Percentiles rank a stretch among this genome's conserved stretches.
phyloP scores from a whole-genome alignment of 30 jellyfish, hydroid and myxozoan species.

The Turritopsis rubra region DNA sequence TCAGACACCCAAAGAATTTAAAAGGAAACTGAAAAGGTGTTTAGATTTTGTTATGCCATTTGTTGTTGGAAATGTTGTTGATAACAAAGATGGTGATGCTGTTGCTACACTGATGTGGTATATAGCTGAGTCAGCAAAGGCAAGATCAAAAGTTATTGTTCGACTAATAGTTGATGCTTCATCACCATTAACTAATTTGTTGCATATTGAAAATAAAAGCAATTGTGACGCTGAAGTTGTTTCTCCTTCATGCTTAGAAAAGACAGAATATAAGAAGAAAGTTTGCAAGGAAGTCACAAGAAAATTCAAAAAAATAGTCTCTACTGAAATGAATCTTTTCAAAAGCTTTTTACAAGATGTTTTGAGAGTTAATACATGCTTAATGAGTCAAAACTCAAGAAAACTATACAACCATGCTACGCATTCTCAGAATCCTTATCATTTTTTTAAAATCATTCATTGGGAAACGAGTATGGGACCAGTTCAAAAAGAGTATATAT shows the following conservation, averaged over 20 bases:
- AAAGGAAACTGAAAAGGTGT: background rate
- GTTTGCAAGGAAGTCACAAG: background rate
- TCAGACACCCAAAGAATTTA: too few relatives aligned
- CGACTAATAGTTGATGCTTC: background rate
- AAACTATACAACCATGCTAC: background rate
- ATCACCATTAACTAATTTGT: background rate
- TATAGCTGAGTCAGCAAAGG: background rate
- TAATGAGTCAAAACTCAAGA: background rate
- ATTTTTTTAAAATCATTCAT: background rate
- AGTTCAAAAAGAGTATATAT: slow-evolving; percentile 10
- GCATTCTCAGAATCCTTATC: background rate
- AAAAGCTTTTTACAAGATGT: background rate
- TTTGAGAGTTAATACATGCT: background rate
- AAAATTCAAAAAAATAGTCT: background rate
- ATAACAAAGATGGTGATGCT: background rate
- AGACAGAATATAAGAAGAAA: background rate
- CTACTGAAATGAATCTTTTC: background rate
- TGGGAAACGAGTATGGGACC: slow-evolving; percentile 16
- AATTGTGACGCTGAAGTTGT: background rate
- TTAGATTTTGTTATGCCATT: background rate
- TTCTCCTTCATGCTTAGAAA: background rate
- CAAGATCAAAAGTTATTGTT: background rate
- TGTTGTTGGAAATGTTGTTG: background rate
- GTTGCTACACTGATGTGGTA: background rate
- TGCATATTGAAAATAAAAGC: background rate